Evolutionary conservation across 1,140 invertebrate genomes (phyloP), one percentile per base, ranked within the genome.

Genomic region (Caenorhabditis inopinata): DNA sequence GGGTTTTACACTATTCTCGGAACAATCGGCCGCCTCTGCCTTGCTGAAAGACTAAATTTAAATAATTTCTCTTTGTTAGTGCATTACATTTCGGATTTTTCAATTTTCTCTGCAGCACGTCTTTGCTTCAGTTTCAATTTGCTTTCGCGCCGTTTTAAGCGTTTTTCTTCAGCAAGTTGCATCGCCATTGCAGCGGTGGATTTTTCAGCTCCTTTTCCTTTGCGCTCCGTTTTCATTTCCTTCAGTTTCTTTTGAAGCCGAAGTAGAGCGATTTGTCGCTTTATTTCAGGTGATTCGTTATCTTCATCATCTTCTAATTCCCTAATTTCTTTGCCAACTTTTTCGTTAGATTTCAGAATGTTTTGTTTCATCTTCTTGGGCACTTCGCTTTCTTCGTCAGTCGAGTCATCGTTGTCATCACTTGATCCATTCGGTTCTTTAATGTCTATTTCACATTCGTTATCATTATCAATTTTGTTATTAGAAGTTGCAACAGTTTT

Each of bases 171-270:
- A 5, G 32, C 76, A 2, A 58, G 35, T 46, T 78, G 62, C 5
- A 5, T 18, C 11, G 35, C 32, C 32, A 58, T 62, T 0, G 53
- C 42, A 45, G 42, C 5, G 7, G 47, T 58, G 18, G 38, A 29
- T 21, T 68, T 68, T 0, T 29, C 58, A 2, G 58, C 29, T 11
- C 58, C 58, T 68, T 68, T 68, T 12, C 58, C 58, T 42, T 68
- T 68, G 21, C 58, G 11, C 7, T 68, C 58, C 18, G n/a, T 21
- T 68, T 68, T 68, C 58, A 68, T 68, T 29, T 68, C 58, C 27
- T 78, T 78, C 51, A 78, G 53, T 25, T 78, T 78, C 21, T 58
- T 38, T 14, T 62, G 38, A 21, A 78, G 25, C 16, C 49, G 51
- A 3, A 78, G 53, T 14, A 42, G 35, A 4, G 76, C 73, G 14